Evolutionary conservation across 2,113 vertebrate genomes (phyloP), one percentile per base, ranked within the genome.

Genomic region (Cacatua alba): DNA sequence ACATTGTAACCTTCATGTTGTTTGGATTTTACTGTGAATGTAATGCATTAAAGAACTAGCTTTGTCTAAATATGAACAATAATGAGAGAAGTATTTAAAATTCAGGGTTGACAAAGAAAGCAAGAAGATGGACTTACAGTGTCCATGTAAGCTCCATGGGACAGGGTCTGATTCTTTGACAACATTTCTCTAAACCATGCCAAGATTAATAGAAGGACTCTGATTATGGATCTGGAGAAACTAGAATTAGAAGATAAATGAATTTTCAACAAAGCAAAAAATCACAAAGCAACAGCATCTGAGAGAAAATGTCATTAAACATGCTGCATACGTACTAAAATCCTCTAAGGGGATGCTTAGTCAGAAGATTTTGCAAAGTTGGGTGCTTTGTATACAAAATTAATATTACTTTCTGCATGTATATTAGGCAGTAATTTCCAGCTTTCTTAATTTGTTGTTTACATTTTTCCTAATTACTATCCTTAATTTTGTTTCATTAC

Each of bases 271-370:
- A 39, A 39, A 39, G 39, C 39, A 39, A 39, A 39, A 39, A 89
- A 79, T 95, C 77, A 86, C 83, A 92, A 67, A 91, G 82, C 53
- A 91, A 77, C 89, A 60, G 65, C 24, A 77, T 71, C 43, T 88
- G 68, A 90, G 57, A 94, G 51, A 90, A 74, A 90, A 72, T 77
- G 20, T 55, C 74, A 95, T 92, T 83, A 93, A 97, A 74, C 8
- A 11, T 68, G 53, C 33, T 82, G 72, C 67, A 81, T 87, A 83
- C 28, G 18, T 63, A 48, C 29, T 62, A 74, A 87, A 89, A 87
- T 74, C 43, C 65, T 37, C 48, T 92, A 16, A 82, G 53, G 59
- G 23, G 26, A 52, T 94, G 63, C 46, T 88, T 91, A 84, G 53
- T 86, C 46, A 55, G 64, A 93, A 88, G 60, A 60, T 69, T 80